Base-by-base conservation (phyloP, 2,797 vertebrate species). In the Cyprinella venusta region DNA sequence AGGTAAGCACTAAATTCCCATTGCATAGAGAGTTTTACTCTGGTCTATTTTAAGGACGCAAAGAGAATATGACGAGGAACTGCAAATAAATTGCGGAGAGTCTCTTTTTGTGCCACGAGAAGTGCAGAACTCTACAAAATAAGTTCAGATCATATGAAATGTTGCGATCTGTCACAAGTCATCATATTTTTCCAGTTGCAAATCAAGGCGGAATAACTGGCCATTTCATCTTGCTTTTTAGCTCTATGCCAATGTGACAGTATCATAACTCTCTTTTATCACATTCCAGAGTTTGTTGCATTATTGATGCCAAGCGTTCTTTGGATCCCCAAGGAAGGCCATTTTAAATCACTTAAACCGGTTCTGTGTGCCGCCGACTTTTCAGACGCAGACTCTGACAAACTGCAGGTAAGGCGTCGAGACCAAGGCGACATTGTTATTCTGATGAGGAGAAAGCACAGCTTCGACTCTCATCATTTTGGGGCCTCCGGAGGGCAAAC, bases 391-490 rank as follows among this genome's bases (percentile, higher is more conserved):
- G 54, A 76, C 70, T 80, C 67, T 71, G 75, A 79, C 64, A 76
- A 80, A 79, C 70, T 63, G 76, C 36, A n/a, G 21, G 63, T n/a
- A 8, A 70, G 24, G 77, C 36, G 40, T 40, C 45, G 45, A 81
- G 77, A 78, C 79, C 71, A 61, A 76, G 33, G n/a, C 65, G 40
- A 16, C 65, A 76, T 76, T 86, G 81, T 84, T 79, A 80, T 80
- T 86, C 64, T 76, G 65, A 80, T 81, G 71, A 83, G 71, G 65
- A 80, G 64, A 83, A 69, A 24, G 68, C 63, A 59, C 10, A 2
- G 52, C 59, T 64, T 77, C 50, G 24, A 21, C 48, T 80, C 56
- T 54, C 74, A 71, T 80, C 70, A 42, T 70, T 80, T 71, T 50
- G 26, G 70, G 30, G 64, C 74, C 71, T 79, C 76, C 19, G 40